Base-by-base conservation (phyloP, 2,797 vertebrate species). In the Anas flavirostris region DNA sequence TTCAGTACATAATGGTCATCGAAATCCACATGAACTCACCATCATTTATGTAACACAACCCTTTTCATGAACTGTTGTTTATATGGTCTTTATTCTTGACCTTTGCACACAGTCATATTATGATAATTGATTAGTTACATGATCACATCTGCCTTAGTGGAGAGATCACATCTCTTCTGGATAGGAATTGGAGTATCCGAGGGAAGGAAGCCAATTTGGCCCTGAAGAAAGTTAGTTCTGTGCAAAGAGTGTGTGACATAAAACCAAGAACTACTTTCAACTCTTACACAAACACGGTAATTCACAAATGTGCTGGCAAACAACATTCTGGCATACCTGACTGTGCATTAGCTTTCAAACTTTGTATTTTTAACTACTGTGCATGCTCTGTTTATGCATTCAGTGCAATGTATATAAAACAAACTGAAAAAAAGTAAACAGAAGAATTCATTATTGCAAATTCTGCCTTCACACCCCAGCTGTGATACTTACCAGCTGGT, bases 401-500 rank as follows among this genome's bases (percentile, higher is more conserved):
- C 23, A 91, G 75, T 22, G 75, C 16, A 62, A 33, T 3, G 55
- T 6, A 81, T n/a, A 56, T 55, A 92, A 76, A 93, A 37, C 2
- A 2, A 91, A 73, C 23, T 46, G 46, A 16, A 35, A 73, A 76
- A 44, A 43, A 21, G 4, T 3, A 14, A 92, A 81, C 15, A 76
- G 56, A 37, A 39, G 6, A 52, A 76, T 13, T 83, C 1, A 28
- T 75, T 25, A 31, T 35, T 50, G 59, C 50, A 14, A 60, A 35
- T 21, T 5, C 22, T 66, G 62, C 55, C 41, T 52, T 46, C 39
- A n/a, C 63, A 25, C 1, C 56, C 18, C 33, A 58, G 60, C 23
- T 7, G 3, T 59, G 69, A 68, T 43, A 97, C 98, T 96, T 96
- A 99, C 99, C 98, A 95, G 99, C 99, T 55, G 98, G 98, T 95